Base-by-base conservation (phyloP, 2,113 vertebrate genomes). In the Nyctibius bracteatus region DNA sequence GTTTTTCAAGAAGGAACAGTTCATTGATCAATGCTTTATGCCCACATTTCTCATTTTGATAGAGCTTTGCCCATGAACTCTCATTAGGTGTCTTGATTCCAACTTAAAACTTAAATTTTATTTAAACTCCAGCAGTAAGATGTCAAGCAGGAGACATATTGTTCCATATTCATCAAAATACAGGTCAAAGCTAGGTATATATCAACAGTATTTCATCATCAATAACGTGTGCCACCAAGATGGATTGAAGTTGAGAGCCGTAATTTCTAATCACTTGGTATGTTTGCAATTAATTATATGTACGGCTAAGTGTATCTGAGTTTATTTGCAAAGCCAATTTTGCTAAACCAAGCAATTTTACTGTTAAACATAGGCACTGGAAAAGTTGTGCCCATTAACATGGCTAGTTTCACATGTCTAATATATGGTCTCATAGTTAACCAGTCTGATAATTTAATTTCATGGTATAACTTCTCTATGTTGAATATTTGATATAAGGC, bases 41-140 rank as follows among this genome's bases (percentile, higher is more conserved):
- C 61, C 46, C 15, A 66, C 65, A 94, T 90, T 96, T 94, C 92
- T 96, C 92, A 86, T 83, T 86, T 86, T 96, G 96, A 95, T 95
- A 94, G 85, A 81, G 79, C 78, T 84, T 94, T 94, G 78, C 68
- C 51, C 39, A 79, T 88, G 59, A 97, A 96, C 77, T 93, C 92
- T 88, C 49, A 96, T 94, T 95, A 91, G 78, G 54, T 92, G 81
- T 61, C 71, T 41, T 91, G 37, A 88, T 96, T 90, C 79, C 49
- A 92, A 83, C 49, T 70, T 88, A 91, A 91, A 88, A 86, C 61
- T 97, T 65, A 81, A 44, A 86, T 96, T 86, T 84, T 44, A 81
- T 96, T 96, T 95, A 77, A 88, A 47, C 52, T 78, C 55, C 33
- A 79, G 65, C 37, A 62, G 66, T 75, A 65, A 74, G 39, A 82